Percentiles rank a stretch among this genome's conserved stretches.
Conservation (phyloP, 2,888 invertebrate genomes). For the Acronicta psi region DNA sequence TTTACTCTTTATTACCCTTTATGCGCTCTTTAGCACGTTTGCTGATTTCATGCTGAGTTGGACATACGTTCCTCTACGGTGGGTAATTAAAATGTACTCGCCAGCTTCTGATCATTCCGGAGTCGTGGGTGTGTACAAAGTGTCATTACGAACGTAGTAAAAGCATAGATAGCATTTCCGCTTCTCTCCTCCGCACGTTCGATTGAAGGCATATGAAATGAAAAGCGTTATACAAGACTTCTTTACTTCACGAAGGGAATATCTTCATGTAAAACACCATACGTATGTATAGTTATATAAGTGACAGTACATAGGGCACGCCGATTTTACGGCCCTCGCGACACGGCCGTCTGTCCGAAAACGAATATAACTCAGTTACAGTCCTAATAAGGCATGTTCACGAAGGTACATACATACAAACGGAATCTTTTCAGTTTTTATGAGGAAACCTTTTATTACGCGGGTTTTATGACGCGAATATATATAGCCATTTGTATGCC, state of each 20-base stretch:
- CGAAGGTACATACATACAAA: constrained; percentile 19
- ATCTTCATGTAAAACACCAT: constrained; percentile 1
- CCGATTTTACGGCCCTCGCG: constrained; percentile 7
- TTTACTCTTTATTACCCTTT: too few relatives aligned
- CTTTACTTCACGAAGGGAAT: not conserved
- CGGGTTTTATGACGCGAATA: constrained; percentile 32
- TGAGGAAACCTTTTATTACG: constrained; percentile 22
- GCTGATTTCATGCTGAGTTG: too few relatives aligned
- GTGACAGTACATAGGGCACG: not conserved
- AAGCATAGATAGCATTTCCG: too few relatives aligned
- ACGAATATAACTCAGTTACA: constrained; percentile 27
- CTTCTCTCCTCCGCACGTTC: too few relatives aligned
- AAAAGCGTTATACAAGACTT: not conserved
- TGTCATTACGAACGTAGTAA: too few relatives aligned
- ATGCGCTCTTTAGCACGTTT: too few relatives aligned
- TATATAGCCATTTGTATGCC: constrained; percentile 30
- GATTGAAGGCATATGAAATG: too few relatives aligned
- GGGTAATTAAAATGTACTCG: too few relatives aligned
- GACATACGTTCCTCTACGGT: too few relatives aligned
- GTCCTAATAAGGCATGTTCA: constrained; percentile 22
- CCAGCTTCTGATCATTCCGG: too few relatives aligned
- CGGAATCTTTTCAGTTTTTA: constrained; percentile 43
- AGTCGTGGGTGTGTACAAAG: too few relatives aligned
- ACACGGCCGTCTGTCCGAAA: constrained; percentile 13
- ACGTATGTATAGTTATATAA: not conserved